phyloP scores from a whole-genome alignment of 2,113 vertebrate species.

The Turdus rufiventris region DNA sequence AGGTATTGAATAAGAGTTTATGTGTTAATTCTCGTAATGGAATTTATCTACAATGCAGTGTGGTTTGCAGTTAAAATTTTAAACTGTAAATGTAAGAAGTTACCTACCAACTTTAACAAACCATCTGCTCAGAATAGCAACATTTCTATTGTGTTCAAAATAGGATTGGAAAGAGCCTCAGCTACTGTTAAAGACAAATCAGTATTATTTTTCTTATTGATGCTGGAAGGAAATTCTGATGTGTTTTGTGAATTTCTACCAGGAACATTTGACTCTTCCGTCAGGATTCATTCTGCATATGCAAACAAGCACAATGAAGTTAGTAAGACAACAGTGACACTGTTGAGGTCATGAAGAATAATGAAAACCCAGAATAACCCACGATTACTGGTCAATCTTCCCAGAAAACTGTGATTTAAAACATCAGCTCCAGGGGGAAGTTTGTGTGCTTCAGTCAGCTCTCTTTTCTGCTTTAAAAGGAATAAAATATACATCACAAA shows the following conservation, averaged over 20 bases:
- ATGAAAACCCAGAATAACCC: not conserved
- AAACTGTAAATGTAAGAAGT: not conserved
- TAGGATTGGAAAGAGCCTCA: not conserved
- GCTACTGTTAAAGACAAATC: not conserved
- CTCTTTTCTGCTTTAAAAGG: not conserved
- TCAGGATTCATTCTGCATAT: not conserved
- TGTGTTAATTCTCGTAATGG: not conserved
- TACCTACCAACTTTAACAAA: not conserved
- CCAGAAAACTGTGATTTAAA: not conserved
- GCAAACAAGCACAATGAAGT: not conserved
- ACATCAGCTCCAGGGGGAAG: fast-evolving
- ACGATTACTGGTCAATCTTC: not conserved
- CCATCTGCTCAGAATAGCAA: not conserved
- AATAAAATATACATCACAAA: not conserved
- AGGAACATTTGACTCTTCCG: not conserved
- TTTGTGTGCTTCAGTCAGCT: not conserved
- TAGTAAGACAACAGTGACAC: not conserved
- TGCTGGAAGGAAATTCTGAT: not conserved
- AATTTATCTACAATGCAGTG: not conserved
- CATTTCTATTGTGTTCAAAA: not conserved
- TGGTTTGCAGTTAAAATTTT: not conserved
- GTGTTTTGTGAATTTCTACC: not conserved
- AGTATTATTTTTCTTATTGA: not conserved
- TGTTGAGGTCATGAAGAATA: not conserved
- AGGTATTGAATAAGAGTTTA: not conserved